Conservation (phyloP, 1,140 invertebrate genomes). For the Lethocerus indicus region DNA sequence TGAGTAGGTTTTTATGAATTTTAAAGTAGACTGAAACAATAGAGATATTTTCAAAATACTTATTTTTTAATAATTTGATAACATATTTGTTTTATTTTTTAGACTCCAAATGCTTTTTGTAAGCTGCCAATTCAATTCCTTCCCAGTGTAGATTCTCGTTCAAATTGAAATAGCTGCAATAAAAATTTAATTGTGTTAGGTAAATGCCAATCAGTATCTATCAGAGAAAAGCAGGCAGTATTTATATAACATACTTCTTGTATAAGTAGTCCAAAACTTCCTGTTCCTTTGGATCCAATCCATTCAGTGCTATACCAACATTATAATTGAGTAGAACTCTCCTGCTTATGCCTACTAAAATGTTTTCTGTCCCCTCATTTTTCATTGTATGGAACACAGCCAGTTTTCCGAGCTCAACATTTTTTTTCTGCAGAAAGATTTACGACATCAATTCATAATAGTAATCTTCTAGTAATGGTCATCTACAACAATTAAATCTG, state of each 20-base stretch:
- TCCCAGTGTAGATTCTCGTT: constrained; percentile 31
- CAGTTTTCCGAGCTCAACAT: constrained; percentile 49
- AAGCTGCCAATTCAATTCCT: constrained; percentile 24
- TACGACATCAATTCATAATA: constrained; percentile 7
- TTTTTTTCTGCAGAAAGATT: constrained; percentile 28
- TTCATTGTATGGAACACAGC: constrained; percentile 46
- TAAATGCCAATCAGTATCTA: background rate
- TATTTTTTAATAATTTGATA: no score
- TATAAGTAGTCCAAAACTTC: constrained; percentile 36
- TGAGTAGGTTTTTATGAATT: no score
- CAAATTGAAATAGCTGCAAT: constrained; percentile 26
- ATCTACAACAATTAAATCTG: background rate
- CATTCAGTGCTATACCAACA: constrained; percentile 35
- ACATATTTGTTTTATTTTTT: no score
- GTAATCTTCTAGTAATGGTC: background rate
- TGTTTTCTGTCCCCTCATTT: constrained; percentile 35
- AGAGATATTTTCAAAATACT: no score
- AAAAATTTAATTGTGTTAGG: background rate
- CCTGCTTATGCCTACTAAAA: constrained; percentile 51
- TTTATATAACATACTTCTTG: constrained; percentile 34
- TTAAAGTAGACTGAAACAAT: no score
- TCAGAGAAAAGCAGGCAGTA: background rate
- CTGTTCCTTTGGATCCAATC: constrained; percentile 41
- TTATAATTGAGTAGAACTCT: constrained; percentile 38
- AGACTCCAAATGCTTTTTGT: constrained; percentile 10